Evolutionary conservation across 2,888 invertebrate species (phyloP), one percentile per base, ranked within the genome.

Genomic region (Odontocerum albicorne): DNA sequence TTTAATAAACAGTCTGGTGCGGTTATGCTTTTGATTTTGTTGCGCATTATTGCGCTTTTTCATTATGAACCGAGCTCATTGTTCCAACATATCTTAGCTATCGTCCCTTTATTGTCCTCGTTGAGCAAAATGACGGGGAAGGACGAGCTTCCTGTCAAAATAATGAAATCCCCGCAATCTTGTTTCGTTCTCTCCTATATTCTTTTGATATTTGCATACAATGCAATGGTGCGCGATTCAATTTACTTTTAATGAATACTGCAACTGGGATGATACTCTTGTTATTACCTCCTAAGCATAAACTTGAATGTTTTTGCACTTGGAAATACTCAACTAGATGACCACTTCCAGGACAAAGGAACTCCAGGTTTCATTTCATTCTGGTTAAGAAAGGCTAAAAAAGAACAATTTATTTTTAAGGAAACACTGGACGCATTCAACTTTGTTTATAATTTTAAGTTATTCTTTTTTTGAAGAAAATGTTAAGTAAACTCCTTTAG

Each of bases 221-320:
- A 50, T 50, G 42, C 39, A 1, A 4, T 12, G 16, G 39, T 4
- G 19, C 31, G 21, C 43, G 50, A 35, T 40, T 42, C 50, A 50
- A 42, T 42, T 43, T 43, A 50, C 21, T 50, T 49, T 42, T 50
- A 50, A 50, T 50, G 50, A 50, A 36, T 22, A 32, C 19, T 33
- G 39, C 27, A 19, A 31, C 38, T 31, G 12, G 10, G 12, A 15
- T 35, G 15, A 12, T 35, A 27, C 10, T 27, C 6, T n/a, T n/a
- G n/a, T n/a, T n/a, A n/a, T n/a, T n/a, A n/a, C n/a, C n/a, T n/a
- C n/a, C n/a, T n/a, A n/a, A n/a, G n/a, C n/a, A n/a, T n/a, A n/a
- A n/a, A n/a, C n/a, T n/a, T n/a, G n/a, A n/a, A n/a, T n/a, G n/a
- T n/a, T n/a, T n/a, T n/a, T n/a, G n/a, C n/a, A n/a, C n/a, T n/a